Evolutionary conservation across 1,140 invertebrate genomes (phyloP), one percentile per base, ranked within the genome.

Genomic region (Drosophila bifasciata): DNA sequence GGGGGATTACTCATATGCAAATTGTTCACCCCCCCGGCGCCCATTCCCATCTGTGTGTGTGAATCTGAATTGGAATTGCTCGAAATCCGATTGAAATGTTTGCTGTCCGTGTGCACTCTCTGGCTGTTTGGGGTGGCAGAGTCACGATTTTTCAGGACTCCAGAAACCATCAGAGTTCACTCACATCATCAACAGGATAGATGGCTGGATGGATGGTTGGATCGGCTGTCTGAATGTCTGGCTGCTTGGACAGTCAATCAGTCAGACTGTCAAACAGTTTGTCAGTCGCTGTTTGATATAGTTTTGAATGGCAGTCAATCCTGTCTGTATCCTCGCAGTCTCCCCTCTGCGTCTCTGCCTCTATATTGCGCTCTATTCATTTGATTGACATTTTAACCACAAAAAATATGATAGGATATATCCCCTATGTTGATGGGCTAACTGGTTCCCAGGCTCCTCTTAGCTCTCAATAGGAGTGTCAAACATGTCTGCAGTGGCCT

Each of bases 41-140:
- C 9, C 9, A 21, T 56, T 56, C 52, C 57, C 36, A 40, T 52
- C 45, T 62, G 44, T 49, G 43, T 56, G 66, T 69, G 52, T 58
- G 62, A 76, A 69, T 62, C 43, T 66, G 76, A 85, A 85, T 80
- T 78, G 73, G 73, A 89, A 71, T 79, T 76, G 78, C 72, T 81
- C 50, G 68, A 85, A 89, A 84, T 89, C 83, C 75, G 79, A 89
- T 88, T 86, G 83, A 86, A 83, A 86, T 88, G 83, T 86, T 86
- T 88, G 77, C 74, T 75, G 83, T 86, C 77, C 81, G 67, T 80
- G 63, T 80, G 28, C 28, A 32, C 9, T 75, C 80, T 60, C 67
- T 32, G 58, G 62, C 61, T 15, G 57, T 44, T 76, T n/a, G n/a
- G 67, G 23, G 23, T 25, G 23, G 11, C 32, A 5, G 32, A 78